Base-by-base conservation (phyloP, 2,797 vertebrate genomes). In the Gobionotothen gibberifrons region DNA sequence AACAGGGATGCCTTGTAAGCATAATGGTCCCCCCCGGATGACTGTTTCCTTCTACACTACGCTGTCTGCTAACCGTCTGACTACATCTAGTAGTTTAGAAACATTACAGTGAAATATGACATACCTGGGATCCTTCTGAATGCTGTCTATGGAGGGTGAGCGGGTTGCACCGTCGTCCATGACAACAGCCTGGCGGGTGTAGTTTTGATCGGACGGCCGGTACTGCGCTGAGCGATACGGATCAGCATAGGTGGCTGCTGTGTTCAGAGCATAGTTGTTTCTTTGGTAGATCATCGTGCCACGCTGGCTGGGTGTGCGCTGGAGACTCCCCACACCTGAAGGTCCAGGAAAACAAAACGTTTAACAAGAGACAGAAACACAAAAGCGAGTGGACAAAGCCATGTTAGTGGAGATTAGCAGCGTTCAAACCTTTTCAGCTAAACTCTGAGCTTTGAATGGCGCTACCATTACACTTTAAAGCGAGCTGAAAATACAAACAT, bases 121-220 rank as follows among this genome's bases (percentile, higher is more conserved):
- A 92, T 94, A 96, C 98, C 98, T 98, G 83, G 97, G 97, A 89
- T 99, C 97, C 64, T 99, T 99, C 90, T 99, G 98, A 72, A 99
- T 99, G 93, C 98, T 99, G 94, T 99, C 97, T 83, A 99, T 97
- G 47, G 98, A 99, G 0, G 97, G 98, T 0, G 98, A 99, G 54
- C 97, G 96, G 0, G 97, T 95, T 73, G 97, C 96, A 11, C 94
- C 95, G 2, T 97, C 96, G 0, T 98, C 97, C 21, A 95, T 88
- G 0, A 94, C 90, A 0, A 91, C 60, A 8, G 88, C 55, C 10
- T 96, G 96, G 49, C 94, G 93, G 73, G 77, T 65, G 48, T 97
- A 98, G 87, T 39, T 84, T 73, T 94, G 83, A 67, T 98, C 97
- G 0, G 96, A 85, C 67, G 96, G 93, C 40, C 96, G 95, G 77